Evolutionary conservation across 2,888 invertebrate species (phyloP).

Genomic region (Smittia aterrima): DNA sequence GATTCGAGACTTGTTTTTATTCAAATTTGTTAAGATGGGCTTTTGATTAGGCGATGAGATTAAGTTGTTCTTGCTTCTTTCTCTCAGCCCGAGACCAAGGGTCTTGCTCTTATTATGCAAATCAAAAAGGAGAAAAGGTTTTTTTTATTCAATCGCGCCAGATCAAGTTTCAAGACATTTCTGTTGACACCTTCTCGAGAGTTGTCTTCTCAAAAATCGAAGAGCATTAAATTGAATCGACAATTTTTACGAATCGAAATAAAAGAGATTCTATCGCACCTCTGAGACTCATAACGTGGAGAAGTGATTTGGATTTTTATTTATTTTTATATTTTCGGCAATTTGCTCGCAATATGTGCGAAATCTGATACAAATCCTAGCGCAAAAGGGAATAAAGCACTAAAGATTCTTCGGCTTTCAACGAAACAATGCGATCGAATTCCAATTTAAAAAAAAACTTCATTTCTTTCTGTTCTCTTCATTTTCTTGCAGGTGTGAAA

Average conservation of each 20-base stretch:
- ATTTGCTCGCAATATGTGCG: background rate
- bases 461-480: background rate
- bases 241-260: background rate
- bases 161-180: background rate
- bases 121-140: background rate
- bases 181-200: background rate
- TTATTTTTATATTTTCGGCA: background rate
- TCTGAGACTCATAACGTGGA: background rate
- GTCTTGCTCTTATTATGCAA: constrained; percentile 9
- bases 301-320: background rate
- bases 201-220: background rate
- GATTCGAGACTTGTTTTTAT: background rate
- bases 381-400: background rate
- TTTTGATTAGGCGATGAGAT: background rate
- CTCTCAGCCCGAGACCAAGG: background rate
- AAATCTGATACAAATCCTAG: background rate
- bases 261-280: constrained; percentile 1
- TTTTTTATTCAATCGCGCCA: background rate
- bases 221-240: background rate
- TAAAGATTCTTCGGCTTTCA: no score
- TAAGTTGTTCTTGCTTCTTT: background rate
- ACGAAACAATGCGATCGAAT: no score
- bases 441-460: background rate
- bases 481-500: constrained; percentile 6
- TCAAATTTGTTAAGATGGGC: background rate